Percentiles rank a stretch among this genome's conserved stretches.
Conservation (phyloP, 2,113 vertebrate species). For the Dicaeum eximium region DNA sequence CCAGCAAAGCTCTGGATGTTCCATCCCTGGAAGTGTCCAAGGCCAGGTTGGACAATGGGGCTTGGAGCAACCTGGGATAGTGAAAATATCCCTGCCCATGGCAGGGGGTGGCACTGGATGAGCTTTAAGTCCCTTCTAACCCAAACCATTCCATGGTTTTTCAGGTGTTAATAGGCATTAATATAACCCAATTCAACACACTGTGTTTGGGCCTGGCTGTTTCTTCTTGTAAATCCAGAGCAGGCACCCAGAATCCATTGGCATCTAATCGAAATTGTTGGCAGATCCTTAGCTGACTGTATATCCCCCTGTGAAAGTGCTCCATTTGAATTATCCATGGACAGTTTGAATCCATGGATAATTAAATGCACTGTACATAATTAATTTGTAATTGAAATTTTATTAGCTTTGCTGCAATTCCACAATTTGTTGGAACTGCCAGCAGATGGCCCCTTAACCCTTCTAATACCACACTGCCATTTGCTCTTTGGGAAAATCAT, state of each 20-base stretch:
- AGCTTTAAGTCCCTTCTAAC: neutral
- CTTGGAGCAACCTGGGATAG: neutral
- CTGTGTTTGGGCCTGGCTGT: neutral
- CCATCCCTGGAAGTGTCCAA: neutral
- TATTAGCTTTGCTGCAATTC: neutral
- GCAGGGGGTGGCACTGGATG: accelerated
- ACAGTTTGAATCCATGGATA: conserved; percentile 70
- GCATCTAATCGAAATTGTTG: conserved; percentile 42
- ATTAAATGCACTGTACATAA: conserved; percentile 69
- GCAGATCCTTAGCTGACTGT: conserved; percentile 48
- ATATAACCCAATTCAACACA: neutral
- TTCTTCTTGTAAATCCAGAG: neutral
- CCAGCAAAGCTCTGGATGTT: neutral
- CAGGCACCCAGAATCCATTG: conserved; percentile 30
- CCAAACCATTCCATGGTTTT: neutral
- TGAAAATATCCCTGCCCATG: neutral
- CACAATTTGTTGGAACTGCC: conserved; percentile 33
- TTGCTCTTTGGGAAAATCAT: neutral
- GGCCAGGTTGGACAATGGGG: accelerated
- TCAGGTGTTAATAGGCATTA: neutral
- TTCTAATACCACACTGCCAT: conserved; percentile 18
- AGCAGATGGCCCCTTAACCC: conserved; percentile 77
- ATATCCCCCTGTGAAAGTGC: neutral
- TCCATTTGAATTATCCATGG: conserved; percentile 64
- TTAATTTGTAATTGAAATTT: conserved; percentile 70